Percentiles rank a stretch among this genome's conserved stretches.
Evolutionary conservation across 2,113 vertebrate genomes (phyloP).

Genomic region (Buteo buteo): DNA sequence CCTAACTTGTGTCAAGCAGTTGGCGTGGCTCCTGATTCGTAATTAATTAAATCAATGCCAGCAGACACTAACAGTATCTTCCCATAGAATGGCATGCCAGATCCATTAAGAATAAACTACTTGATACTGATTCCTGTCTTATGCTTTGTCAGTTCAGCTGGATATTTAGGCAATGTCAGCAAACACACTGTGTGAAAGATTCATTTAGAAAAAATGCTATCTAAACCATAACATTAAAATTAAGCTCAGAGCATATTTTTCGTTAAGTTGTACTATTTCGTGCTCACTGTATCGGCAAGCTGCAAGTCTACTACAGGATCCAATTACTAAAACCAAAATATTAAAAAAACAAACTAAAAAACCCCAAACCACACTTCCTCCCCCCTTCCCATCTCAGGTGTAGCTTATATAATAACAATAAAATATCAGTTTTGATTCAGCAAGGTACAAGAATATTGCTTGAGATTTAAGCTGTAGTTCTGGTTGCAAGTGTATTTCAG

Average conservation of each 20-base stretch:
- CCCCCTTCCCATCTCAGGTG: fast-evolving
- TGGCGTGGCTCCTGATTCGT: conserved; percentile 31
- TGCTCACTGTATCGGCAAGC: not conserved
- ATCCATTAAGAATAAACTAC: not conserved
- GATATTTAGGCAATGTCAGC: not conserved
- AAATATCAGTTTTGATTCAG: not conserved
- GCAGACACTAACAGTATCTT: not conserved
- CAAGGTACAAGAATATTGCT: not conserved
- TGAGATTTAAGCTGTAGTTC: not conserved
- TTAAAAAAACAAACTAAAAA: not conserved
- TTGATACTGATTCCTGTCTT: not conserved
- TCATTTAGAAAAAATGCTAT: not conserved
- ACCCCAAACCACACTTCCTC: not conserved
- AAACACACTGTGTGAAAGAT: not conserved
- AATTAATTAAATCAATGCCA: conserved; percentile 49
- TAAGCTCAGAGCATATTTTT: not conserved
- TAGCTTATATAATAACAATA: not conserved
- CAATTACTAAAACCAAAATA: not conserved
- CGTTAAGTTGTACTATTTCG: not conserved
- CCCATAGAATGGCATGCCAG: not conserved
- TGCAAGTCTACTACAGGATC: not conserved
- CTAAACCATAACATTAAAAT: not conserved
- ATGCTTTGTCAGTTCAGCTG: conserved; percentile 3
- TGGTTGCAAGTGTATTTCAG: not conserved
- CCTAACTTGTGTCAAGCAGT: not conserved